phyloP scores from a whole-genome alignment of 2,797 vertebrate genomes.

The Anabacerthia variegaticeps region DNA sequence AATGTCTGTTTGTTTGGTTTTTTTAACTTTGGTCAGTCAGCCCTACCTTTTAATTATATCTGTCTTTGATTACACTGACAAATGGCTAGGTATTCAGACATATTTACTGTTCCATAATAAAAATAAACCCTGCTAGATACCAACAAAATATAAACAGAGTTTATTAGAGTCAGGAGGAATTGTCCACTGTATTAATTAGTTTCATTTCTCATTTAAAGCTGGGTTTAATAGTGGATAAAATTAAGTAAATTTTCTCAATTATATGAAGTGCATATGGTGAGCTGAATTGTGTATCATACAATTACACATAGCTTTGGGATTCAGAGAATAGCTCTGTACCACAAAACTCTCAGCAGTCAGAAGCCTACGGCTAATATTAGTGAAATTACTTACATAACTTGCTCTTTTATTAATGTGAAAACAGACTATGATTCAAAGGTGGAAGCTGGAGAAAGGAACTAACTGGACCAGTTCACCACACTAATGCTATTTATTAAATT shows the following conservation, averaged over 20 bases:
- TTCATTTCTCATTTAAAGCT: conserved; percentile 34
- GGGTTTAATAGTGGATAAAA: conserved; percentile 24
- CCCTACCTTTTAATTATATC: not conserved
- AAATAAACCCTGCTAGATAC: not conserved
- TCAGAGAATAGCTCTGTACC: conserved; percentile 22
- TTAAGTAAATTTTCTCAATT: conserved; percentile 49
- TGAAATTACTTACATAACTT: conserved; percentile 60
- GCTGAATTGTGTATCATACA: not conserved
- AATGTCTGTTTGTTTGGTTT: not conserved
- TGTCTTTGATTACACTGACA: conserved; percentile 4
- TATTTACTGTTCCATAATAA: conserved; percentile 10
- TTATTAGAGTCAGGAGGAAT: conserved; percentile 27
- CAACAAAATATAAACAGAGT: conserved; percentile 3
- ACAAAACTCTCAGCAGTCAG: conserved; percentile 45
- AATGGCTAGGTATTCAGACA: not conserved
- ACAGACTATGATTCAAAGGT: conserved; percentile 64
- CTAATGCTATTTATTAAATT: conserved; percentile 24
- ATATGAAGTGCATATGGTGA: conserved; percentile 9
- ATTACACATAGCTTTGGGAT: conserved; percentile 38
- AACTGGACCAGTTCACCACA: not conserved
- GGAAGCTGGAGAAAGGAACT: conserved; percentile 23
- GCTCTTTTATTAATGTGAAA: conserved; percentile 59
- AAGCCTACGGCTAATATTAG: conserved; percentile 54
- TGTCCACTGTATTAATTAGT: not conserved
- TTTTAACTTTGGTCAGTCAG: not conserved